These are phyloP conservation scores for Lepidurus arcticus DNA, from an alignment of 1,140 invertebrate genomes.

Conservation along the genomic window DNA sequence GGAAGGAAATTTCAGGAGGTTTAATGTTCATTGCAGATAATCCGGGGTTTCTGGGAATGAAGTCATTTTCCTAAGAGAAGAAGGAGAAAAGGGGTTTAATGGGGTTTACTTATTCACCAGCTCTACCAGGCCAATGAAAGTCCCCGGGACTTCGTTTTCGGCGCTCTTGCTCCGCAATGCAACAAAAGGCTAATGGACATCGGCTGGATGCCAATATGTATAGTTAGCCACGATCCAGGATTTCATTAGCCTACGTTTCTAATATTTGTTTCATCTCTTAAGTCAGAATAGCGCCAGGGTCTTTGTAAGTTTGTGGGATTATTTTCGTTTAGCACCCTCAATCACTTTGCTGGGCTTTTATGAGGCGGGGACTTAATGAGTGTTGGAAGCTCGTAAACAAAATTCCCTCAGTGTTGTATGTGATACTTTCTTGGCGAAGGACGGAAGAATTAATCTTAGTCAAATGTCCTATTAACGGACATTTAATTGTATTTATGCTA, in stretches of 20 bases:
- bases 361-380: background rate
- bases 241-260: background rate
- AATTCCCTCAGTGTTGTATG: background rate
- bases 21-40: background rate
- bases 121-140: background rate
- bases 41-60: background rate
- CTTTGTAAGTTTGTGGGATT: background rate
- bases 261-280: background rate
- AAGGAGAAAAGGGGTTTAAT: background rate
- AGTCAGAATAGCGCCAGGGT: background rate
- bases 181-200: background rate
- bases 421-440: background rate
- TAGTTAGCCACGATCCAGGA: background rate
- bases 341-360: background rate
- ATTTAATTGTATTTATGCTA: too few relatives aligned
- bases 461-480: too few relatives aligned
- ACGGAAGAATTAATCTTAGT: background rate
- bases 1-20: background rate
- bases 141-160: background rate
- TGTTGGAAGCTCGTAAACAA: background rate
- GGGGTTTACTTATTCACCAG: background rate
- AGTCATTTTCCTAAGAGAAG: background rate
- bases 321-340: background rate
- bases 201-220: conserved; percentile 7
- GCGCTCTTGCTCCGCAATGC: background rate